Conservation (phyloP, 2,113 vertebrate species). For the Sinosuthora webbiana region DNA sequence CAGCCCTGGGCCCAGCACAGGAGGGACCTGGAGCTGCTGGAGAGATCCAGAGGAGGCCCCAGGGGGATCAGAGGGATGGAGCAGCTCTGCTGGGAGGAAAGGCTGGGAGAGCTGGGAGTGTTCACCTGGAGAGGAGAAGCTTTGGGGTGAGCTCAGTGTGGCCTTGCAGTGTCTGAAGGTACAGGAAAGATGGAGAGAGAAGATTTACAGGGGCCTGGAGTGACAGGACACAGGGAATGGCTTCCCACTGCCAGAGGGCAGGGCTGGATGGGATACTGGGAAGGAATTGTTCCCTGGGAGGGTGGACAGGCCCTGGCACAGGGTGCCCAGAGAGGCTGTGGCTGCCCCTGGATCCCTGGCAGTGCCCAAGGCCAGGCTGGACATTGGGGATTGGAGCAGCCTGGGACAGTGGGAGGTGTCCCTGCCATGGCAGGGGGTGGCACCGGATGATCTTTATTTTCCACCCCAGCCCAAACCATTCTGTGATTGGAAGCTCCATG, state of each 20-base stretch:
- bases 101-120: neutral
- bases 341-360: neutral
- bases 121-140: neutral
- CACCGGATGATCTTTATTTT: fast-evolving
- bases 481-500: neutral
- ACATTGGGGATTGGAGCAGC: neutral
- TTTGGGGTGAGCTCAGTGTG: neutral
- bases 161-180: fast-evolving
- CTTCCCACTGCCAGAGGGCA: neutral
- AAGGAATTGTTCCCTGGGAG: neutral
- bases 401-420: neutral
- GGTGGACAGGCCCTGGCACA: neutral
- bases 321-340: neutral
- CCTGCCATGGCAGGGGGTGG: neutral
- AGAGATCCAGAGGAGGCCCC: neutral
- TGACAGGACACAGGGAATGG: neutral
- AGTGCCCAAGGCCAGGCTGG: neutral
- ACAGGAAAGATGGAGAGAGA: too few species aligned
- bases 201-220: fast-evolving
- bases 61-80: neutral
- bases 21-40: neutral
- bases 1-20: neutral
- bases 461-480: neutral
- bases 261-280: neutral
- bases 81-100: neutral